Conservation (phyloP, 2,797 vertebrate species). For the Cyprinodon diabolis region DNA sequence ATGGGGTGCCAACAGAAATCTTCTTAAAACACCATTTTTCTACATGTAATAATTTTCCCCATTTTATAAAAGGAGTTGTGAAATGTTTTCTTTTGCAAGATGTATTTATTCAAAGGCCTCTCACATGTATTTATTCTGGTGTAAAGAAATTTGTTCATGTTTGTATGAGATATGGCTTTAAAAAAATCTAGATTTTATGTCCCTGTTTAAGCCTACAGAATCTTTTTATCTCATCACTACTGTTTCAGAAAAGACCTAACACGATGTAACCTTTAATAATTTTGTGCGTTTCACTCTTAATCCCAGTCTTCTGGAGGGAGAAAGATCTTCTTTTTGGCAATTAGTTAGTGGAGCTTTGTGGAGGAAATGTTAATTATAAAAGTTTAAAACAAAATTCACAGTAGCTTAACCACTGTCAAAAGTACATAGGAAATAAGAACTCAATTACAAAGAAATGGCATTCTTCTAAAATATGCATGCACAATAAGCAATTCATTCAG, state of each 20-base stretch:
- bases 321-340: conserved; percentile 48
- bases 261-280: conserved; percentile 39
- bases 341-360: conserved; percentile 47
- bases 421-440: conserved; percentile 37
- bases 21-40: background rate
- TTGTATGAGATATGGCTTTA: background rate
- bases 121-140: background rate
- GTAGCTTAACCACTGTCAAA: conserved; percentile 9
- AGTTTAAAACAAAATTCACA: conserved; percentile 44
- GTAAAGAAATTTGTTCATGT: background rate
- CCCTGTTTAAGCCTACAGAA: conserved; percentile 7
- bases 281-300: conserved; percentile 24
- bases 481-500: conserved; percentile 2
- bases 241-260: conserved; percentile 24
- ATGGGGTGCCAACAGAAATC: background rate
- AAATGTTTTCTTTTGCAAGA: background rate
- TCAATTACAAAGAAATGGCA: conserved; percentile 23
- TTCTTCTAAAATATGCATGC: conserved; percentile 30
- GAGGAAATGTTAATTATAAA: conserved; percentile 50
- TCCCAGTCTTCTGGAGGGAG: conserved; percentile 23
- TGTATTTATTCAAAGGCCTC: background rate
- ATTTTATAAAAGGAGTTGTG: background rate
- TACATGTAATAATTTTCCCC: background rate
- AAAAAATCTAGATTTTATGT: conserved; percentile 10
- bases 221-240: conserved; percentile 22